Evolutionary conservation across 1,140 invertebrate genomes (phyloP).

Genomic region (Aleiodes sp.): DNA sequence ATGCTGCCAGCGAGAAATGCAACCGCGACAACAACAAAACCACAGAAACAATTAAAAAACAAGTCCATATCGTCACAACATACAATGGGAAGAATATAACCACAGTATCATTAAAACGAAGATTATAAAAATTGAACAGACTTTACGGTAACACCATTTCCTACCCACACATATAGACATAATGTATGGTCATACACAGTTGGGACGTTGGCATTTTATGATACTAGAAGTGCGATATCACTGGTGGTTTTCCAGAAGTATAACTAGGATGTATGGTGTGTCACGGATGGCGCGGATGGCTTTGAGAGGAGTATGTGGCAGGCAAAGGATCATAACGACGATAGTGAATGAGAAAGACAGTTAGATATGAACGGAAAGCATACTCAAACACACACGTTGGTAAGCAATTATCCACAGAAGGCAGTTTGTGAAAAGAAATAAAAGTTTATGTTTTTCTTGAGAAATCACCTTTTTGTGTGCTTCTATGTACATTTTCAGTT

Average conservation of each 20-base stretch:
- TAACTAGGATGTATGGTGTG: slow-evolving; percentile 12
- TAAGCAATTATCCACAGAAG: slow-evolving; percentile 31
- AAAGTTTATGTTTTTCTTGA: slow-evolving; percentile 23
- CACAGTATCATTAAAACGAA: too few relatives aligned
- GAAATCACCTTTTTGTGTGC: too few relatives aligned
- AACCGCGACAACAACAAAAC: too few relatives aligned
- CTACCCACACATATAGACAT: not conserved
- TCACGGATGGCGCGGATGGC: slow-evolving; percentile 17
- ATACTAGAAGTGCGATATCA: not conserved
- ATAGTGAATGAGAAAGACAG: slow-evolving; percentile 1
- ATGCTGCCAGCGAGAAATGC: too few relatives aligned
- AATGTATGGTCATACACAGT: not conserved
- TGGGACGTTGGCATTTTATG: slow-evolving; percentile 14
- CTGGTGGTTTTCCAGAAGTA: not conserved
- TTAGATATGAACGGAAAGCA: not conserved
- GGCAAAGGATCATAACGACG: not conserved
- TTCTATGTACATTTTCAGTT: too few relatives aligned
- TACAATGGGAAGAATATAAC: too few relatives aligned
- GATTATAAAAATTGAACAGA: too few relatives aligned
- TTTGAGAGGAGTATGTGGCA: not conserved
- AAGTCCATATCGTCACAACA: too few relatives aligned
- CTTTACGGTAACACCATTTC: too few relatives aligned
- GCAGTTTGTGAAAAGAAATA: slow-evolving; percentile 31
- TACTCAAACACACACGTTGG: not conserved
- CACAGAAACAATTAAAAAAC: too few relatives aligned